Base-by-base conservation (phyloP, 2,113 vertebrate genomes). In the Cisticola juncidis region DNA sequence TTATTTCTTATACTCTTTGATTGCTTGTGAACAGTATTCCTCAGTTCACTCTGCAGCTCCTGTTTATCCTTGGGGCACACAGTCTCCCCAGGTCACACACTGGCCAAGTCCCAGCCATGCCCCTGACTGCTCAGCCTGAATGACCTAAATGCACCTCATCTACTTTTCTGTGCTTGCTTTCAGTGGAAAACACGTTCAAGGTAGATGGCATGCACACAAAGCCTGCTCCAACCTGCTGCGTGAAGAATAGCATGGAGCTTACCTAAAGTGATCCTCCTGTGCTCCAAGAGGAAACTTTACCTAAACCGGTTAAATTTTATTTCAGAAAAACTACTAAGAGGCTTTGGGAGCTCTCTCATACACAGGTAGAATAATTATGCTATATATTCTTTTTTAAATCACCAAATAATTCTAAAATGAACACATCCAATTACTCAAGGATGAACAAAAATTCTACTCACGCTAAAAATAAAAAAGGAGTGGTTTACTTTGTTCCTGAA, bases 61-160 rank as follows among this genome's bases (percentile, higher is more conserved):
- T 10, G 3, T 38, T 66, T 66, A 44, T 33, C 26, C 21, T 53
- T 24, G 36, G 22, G 57, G 33, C 35, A 83, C 33, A 19, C 4
- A 13, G n/a, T 23, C 25, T 69, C 33, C 14, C 3, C 69, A 36
- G 28, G 15, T 77, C 53, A 58, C 40, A 22, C 13, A 2, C 12
- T 19, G 23, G 23, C 26, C 35, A 17, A 4, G 38, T 22, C 47
- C 48, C 31, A 69, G 9, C 8, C 19, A 6, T 5, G 7, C 19
- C 17, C 23, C 62, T 51, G 29, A n/a, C 10, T 2, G 5, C 29
- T 51, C 24, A 51, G 42, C 56, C 28, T 0, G 0, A 14, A 23
- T 7, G 14, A 51, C 14, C 3, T 1, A 26, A 45, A n/a, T 24
- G 42, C 5, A 54, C 3, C 9, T 29, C 33, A 18, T 24, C 42